phyloP scores from a whole-genome alignment of 2,888 invertebrate genomes.

The Chrysina gloriosa region DNA sequence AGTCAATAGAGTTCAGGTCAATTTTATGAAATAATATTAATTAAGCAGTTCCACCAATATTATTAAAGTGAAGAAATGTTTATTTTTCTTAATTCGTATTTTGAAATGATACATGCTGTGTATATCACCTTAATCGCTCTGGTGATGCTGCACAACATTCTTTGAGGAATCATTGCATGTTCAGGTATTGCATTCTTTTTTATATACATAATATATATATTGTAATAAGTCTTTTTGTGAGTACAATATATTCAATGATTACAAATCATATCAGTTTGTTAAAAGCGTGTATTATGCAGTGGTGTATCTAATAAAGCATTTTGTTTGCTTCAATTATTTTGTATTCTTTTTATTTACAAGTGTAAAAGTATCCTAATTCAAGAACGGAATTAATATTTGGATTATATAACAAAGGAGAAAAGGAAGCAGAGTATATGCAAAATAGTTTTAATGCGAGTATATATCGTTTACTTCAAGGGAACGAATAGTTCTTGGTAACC shows the following conservation, averaged over 20 bases:
- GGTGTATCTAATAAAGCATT: slow-evolving; percentile 68
- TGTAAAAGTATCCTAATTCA: background rate
- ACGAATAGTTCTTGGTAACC: no score
- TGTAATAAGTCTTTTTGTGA: slow-evolving; percentile 60
- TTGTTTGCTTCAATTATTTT: slow-evolving; percentile 63
- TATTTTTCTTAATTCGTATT: slow-evolving; percentile 41
- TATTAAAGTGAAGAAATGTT: slow-evolving; percentile 46
- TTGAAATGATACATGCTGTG: slow-evolving; percentile 34
- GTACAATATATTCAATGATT: slow-evolving; percentile 65
- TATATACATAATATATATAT: slow-evolving; percentile 44
- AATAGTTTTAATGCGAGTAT: no score
- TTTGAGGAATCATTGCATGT: slow-evolving; percentile 44
- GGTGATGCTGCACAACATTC: slow-evolving; percentile 30
- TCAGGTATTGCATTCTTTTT: slow-evolving; percentile 45
- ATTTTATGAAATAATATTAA: slow-evolving; percentile 66
- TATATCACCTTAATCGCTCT: slow-evolving; percentile 4
- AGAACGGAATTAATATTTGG: background rate
- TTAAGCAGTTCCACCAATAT: slow-evolving; percentile 62
- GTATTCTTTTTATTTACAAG: slow-evolving; percentile 10
- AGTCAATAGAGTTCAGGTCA: slow-evolving; percentile 75
- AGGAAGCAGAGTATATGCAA: no score
- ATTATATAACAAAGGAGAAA: no score
- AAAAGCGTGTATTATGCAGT: slow-evolving; percentile 67
- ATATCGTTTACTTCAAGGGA: no score
- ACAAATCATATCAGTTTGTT: slow-evolving; percentile 67